Evolutionary conservation across 2,888 invertebrate species (phyloP).

Genomic region (Apamea monoglypha): DNA sequence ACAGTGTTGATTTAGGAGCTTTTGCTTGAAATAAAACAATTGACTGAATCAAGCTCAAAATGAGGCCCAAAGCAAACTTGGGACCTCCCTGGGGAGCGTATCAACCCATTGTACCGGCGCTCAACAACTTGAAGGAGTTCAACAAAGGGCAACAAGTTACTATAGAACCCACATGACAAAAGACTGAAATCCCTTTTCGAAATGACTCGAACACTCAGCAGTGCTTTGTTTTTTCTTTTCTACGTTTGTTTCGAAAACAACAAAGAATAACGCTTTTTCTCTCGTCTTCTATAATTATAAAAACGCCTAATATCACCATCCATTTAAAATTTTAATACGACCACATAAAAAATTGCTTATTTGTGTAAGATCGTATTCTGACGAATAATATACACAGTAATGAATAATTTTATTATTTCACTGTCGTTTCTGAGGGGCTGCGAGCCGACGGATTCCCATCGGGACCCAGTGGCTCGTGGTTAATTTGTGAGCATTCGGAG

Average conservation of each 20-base stretch:
- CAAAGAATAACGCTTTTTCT: background rate
- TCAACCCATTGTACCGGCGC: conserved; percentile 68
- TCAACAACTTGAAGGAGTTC: conserved; percentile 68
- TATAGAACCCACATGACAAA: conserved; percentile 64
- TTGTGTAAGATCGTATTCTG: conserved; percentile 37
- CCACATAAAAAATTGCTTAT: conserved; percentile 33
- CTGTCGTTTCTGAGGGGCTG: conserved; percentile 49
- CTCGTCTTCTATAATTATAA: conserved; percentile 14
- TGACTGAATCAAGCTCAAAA: conserved; percentile 31
- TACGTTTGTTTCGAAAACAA: conserved; percentile 4
- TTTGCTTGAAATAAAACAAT: conserved; percentile 41
- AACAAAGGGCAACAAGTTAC: conserved; percentile 73
- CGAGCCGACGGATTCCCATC: conserved; percentile 60
- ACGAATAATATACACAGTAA: conserved; percentile 48
- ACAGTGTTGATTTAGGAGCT: conserved; percentile 30
- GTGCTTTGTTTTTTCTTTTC: conserved; percentile 2
- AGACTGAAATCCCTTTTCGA: conserved; percentile 71
- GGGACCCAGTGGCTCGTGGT: conserved; percentile 64
- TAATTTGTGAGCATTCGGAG: conserved; percentile 65
- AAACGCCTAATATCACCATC: conserved; percentile 18
- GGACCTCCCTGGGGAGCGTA: conserved; percentile 49
- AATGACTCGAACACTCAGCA: conserved; percentile 69
- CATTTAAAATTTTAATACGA: conserved; percentile 32
- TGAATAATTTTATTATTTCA: conserved; percentile 63
- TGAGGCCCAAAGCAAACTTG: conserved; percentile 45